Conservation (phyloP, 2,888 invertebrate genomes). For the Eurois occulta region DNA sequence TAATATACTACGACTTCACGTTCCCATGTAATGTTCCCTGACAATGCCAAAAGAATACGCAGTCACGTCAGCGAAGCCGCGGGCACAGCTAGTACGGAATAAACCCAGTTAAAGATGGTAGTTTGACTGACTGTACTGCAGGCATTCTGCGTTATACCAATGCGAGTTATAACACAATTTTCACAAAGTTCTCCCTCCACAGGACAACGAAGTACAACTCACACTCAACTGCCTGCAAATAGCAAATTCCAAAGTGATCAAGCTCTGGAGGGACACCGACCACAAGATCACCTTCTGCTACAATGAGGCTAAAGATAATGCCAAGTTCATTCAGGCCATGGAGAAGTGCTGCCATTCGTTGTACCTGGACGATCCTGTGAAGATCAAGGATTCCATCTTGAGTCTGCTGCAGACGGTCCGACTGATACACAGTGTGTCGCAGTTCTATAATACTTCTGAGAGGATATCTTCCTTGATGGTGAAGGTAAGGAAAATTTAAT, state of each 20-base stretch:
- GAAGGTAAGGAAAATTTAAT: conserved; percentile 90
- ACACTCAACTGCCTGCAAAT: conserved; percentile 94
- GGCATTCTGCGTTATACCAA: neutral
- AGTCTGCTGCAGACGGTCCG: conserved; percentile 97
- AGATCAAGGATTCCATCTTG: conserved; percentile 97
- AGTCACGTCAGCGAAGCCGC: too few relatives aligned
- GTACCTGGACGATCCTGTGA: conserved; percentile 97
- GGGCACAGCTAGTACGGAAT: neutral
- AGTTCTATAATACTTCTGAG: conserved; percentile 99
- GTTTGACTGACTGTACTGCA: neutral
- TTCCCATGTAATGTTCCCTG: too few relatives aligned
- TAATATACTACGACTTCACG: too few relatives aligned
- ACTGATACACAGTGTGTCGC: conserved; percentile 98
- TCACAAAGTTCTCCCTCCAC: neutral
- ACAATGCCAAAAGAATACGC: too few relatives aligned
- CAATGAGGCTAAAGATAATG: conserved; percentile 98
- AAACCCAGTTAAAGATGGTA: neutral
- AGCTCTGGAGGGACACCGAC: conserved; percentile 96
- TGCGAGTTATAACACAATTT: too few relatives aligned
- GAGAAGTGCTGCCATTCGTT: conserved; percentile 98
- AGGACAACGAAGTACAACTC: conserved; percentile 94
- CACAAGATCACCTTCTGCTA: conserved; percentile 98
- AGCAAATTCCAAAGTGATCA: conserved; percentile 94
- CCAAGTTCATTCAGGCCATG: conserved; percentile 97
- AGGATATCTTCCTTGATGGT: conserved; percentile 98